Percentiles rank a stretch among this genome's conserved stretches.
Conservation (phyloP, 1,140 invertebrate genomes). For the Ctenoplectra terminalis region DNA sequence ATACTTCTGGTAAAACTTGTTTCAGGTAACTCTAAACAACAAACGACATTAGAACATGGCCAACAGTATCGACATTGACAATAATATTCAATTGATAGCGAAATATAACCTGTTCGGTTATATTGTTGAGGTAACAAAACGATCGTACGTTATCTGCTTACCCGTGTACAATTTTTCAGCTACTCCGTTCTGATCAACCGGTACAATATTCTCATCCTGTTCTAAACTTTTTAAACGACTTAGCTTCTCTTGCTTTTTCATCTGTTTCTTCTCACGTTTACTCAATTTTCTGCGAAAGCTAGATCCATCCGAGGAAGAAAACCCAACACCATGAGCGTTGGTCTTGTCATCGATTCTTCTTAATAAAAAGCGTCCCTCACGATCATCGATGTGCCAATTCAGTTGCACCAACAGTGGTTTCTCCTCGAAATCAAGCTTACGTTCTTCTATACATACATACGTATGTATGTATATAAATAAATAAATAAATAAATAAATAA, state of each 20-base stretch:
- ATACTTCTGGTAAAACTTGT: constrained; percentile 99
- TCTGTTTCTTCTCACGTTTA: constrained; percentile 99
- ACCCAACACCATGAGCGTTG: constrained; percentile 84
- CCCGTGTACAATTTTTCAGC: constrained; percentile 96
- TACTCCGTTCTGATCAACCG: constrained; percentile 92
- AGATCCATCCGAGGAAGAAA: constrained; percentile 84
- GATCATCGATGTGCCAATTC: constrained; percentile 99
- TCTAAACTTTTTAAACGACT: constrained; percentile 89
- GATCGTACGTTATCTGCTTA: constrained; percentile 71
- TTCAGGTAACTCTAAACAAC: constrained; percentile 93
- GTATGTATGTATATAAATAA: not conserved
- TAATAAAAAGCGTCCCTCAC: constrained; percentile 98
- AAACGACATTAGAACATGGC: not conserved
- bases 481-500: too few species aligned
- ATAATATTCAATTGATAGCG: too few species aligned
- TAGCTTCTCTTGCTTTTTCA: constrained; percentile 98
- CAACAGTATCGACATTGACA: not conserved
- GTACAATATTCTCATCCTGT: constrained; percentile 86
- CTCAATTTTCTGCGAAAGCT: constrained; percentile 96
- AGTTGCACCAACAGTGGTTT: constrained; percentile 98
- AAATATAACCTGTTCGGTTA: not conserved
- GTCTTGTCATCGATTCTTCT: constrained; percentile 93
- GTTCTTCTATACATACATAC: constrained; percentile 88
- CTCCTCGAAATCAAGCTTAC: constrained; percentile 94
- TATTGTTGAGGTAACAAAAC: not conserved